Evolutionary conservation across 2,888 invertebrate species (phyloP), one percentile per base, ranked within the genome.

Genomic region (Scelioninae gen. 1): DNA sequence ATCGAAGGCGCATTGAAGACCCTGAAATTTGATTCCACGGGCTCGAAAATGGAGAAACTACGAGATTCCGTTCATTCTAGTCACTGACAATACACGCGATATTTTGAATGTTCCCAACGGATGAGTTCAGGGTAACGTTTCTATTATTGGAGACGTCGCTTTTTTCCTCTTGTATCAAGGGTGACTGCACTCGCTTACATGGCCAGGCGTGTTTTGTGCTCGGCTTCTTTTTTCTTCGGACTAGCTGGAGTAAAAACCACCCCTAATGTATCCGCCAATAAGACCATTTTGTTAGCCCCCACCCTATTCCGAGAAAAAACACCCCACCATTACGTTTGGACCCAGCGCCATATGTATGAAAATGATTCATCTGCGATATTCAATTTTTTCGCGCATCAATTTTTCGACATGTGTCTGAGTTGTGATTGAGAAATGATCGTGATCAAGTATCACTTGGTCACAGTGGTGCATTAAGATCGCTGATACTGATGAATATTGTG

Each of bases 221-320:
- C 82, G 82, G 80, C 55, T 84, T 38, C 86, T 89, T 89, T 87
- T 90, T 91, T 90, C 90, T 90, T 89, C 86, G 87, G 84, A 87
- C 84, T 88, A 89, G 90, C 83, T 89, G 86, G 86, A 88, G 86
- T 89, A 89, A 91, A 90, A 91, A 91, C 91, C 90, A 90, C 90
- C 91, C 91, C 89, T 90, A 85, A 88, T 87, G 88, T 87, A 86
- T 86, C 89, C 86, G 87, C 91, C 91, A 91, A 91, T 91, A 86
- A 87, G 87, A 87, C 86, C 85, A 82, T 84, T 58, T 87, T 85
- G 53, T 65, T 86, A 86, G 68, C 74, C 85, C 86, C 85, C 87
- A 85, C 81, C 74, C 34, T 29, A 13, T 74, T 72, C 68, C 83
- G 62, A 79, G n/a, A 38, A 71, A 77, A 71, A 75, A 62, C 69